phyloP scores from a whole-genome alignment of 92 coral and sea anemone species.

The Ricordea florida region DNA sequence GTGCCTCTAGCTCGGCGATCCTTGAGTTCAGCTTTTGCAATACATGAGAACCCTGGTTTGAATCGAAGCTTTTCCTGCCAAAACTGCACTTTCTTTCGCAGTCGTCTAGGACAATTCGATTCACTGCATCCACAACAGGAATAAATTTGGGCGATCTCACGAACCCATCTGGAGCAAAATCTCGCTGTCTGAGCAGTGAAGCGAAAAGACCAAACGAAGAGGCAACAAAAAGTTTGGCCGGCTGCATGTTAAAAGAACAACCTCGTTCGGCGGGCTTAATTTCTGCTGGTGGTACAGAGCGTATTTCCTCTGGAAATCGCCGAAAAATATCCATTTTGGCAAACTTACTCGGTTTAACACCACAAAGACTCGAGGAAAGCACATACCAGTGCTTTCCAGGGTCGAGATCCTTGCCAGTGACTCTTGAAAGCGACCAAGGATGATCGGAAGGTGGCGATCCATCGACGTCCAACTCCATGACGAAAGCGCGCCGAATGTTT shows the following conservation, averaged over 20 bases:
- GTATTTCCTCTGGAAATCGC: slow-evolving; percentile 12
- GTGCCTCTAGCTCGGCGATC: background rate
- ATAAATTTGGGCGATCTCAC: background rate
- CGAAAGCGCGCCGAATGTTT: background rate
- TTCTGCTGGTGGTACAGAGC: background rate
- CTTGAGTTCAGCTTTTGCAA: background rate
- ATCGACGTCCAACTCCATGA: background rate
- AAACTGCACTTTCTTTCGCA: background rate
- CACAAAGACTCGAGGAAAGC: background rate
- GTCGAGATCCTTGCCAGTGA: slow-evolving; percentile 15
- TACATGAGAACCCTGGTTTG: background rate
- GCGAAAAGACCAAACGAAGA: slow-evolving; percentile 37
- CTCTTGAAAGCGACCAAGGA: slow-evolving; percentile 15
- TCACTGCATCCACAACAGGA: slow-evolving; percentile 1
- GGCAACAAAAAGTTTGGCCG: slow-evolving; percentile 9
- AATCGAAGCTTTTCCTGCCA: slow-evolving; percentile 13
- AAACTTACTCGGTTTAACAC: background rate
- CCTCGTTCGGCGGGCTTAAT: slow-evolving; percentile 16
- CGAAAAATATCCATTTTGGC: background rate
- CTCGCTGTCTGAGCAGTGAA: slow-evolving; percentile 28
- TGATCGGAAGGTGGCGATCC: background rate
- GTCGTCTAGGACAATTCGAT: slow-evolving; percentile 1
- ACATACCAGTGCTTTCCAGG: slow-evolving; percentile 30
- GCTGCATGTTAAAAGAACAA: slow-evolving; percentile 30
- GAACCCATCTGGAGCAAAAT: background rate